Evolutionary conservation across 2,888 invertebrate species (phyloP).

Genomic region (Lypha dubia): DNA sequence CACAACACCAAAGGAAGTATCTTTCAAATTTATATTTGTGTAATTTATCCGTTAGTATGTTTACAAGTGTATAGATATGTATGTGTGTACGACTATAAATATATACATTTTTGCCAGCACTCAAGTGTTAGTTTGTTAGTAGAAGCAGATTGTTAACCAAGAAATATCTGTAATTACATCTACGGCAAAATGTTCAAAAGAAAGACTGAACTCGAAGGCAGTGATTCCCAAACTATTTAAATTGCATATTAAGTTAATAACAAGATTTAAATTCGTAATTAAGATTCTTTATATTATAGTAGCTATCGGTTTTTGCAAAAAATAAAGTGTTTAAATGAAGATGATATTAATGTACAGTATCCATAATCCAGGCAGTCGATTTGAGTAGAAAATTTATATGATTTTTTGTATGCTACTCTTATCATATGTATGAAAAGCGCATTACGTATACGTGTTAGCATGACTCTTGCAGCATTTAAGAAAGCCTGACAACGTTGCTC

Average conservation of each 20-base stretch:
- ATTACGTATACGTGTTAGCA: too few species aligned
- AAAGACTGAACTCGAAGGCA: conserved; percentile 23
- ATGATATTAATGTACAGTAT: too few species aligned
- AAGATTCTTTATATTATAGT: too few species aligned
- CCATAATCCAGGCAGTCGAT: too few species aligned
- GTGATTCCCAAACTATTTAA: conserved; percentile 22
- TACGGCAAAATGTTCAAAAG: conserved; percentile 46
- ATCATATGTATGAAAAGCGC: too few species aligned
- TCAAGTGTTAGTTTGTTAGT: conserved; percentile 64
- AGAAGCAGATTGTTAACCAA: conserved; percentile 49
- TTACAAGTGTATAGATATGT: too few species aligned
- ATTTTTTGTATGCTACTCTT: too few species aligned
- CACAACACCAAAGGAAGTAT: conserved; percentile 62
- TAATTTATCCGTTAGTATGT: conserved; percentile 39
- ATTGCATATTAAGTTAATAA: too few species aligned
- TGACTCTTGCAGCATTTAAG: background rate
- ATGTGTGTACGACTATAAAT: conserved; percentile 5
- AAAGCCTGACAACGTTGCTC: conserved; percentile 26
- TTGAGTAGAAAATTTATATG: too few species aligned
- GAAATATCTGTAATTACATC: conserved; percentile 69
- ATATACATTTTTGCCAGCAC: conserved; percentile 19
- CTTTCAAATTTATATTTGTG: conserved; percentile 27
- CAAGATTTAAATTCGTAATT: too few species aligned
- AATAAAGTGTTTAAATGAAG: too few species aligned
- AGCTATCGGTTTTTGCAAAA: background rate